Conservation (phyloP, 1,140 invertebrate species). For the Ylistrum balloti region DNA sequence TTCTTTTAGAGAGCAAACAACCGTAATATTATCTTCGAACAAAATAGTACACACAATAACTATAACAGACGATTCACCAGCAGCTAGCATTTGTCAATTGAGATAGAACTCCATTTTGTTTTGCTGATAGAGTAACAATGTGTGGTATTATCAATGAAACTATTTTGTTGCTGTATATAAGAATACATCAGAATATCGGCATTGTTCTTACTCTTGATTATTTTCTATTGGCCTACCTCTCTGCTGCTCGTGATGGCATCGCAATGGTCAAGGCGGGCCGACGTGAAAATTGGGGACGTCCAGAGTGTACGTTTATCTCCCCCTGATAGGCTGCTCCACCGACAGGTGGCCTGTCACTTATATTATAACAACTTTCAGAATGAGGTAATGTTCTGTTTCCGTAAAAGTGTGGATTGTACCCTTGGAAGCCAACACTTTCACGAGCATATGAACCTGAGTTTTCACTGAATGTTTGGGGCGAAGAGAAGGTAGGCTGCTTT, state of each 20-base stretch:
- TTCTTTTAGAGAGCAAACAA: too few relatives aligned
- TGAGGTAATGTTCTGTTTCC: conserved; percentile 57
- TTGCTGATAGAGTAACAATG: too few relatives aligned
- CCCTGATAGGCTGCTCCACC: conserved; percentile 48
- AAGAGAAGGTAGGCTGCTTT: conserved; percentile 58
- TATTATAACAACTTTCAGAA: conserved; percentile 60
- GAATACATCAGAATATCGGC: too few relatives aligned
- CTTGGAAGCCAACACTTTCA: conserved; percentile 46
- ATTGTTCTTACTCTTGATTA: too few relatives aligned
- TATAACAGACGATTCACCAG: too few relatives aligned
- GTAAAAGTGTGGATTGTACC: conserved; percentile 61
- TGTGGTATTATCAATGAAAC: too few relatives aligned
- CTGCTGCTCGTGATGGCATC: conserved; percentile 70
- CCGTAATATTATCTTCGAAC: too few relatives aligned
- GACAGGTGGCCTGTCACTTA: conserved; percentile 47
- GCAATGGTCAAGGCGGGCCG: conserved; percentile 77
- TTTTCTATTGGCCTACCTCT: conserved; percentile 68
- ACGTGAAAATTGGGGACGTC: conserved; percentile 68
- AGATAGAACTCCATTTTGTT: too few relatives aligned
- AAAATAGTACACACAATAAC: too few relatives aligned
- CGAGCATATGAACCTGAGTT: conserved; percentile 50
- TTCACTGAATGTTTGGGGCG: conserved; percentile 53
- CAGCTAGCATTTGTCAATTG: too few relatives aligned
- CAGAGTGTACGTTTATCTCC: conserved; percentile 64
- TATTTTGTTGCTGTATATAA: too few relatives aligned